Percentiles rank a stretch among this genome's conserved stretches.
Evolutionary conservation across 2,113 vertebrate genomes (phyloP).

Genomic region (Ursus arctos): DNA sequence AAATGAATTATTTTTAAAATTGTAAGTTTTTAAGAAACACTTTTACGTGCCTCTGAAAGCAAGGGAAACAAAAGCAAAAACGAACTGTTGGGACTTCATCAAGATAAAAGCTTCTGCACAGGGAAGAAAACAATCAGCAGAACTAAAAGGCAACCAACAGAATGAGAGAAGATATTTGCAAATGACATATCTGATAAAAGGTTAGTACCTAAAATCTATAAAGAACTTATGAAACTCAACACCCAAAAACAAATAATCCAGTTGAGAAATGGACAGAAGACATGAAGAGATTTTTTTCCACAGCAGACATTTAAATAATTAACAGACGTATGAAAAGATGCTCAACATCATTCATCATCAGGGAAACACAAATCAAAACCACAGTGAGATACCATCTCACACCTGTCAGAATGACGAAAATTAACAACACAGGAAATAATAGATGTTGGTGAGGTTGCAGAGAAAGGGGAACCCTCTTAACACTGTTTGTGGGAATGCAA

Average conservation of each 20-base stretch:
- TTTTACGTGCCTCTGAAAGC: background rate
- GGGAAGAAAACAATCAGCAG: background rate
- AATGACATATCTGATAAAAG: background rate
- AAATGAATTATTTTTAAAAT: conserved; percentile 4
- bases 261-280: background rate
- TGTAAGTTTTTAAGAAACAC: background rate
- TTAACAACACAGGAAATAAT: background rate
- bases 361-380: background rate
- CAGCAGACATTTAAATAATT: background rate
- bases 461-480: background rate
- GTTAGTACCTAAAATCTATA: background rate
- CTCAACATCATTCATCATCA: background rate
- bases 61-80: background rate
- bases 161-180: background rate
- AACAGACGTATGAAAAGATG: background rate
- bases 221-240: background rate
- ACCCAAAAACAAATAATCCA: background rate
- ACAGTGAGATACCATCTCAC: background rate
- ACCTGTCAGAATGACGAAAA: background rate
- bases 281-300: background rate
- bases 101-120: background rate
- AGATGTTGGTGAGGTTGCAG: background rate
- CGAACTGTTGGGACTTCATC: background rate
- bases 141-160: background rate
- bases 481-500: background rate